Evolutionary conservation across 2,797 vertebrate species (phyloP), one percentile per base, ranked within the genome.

Genomic region (Tinamus major): DNA sequence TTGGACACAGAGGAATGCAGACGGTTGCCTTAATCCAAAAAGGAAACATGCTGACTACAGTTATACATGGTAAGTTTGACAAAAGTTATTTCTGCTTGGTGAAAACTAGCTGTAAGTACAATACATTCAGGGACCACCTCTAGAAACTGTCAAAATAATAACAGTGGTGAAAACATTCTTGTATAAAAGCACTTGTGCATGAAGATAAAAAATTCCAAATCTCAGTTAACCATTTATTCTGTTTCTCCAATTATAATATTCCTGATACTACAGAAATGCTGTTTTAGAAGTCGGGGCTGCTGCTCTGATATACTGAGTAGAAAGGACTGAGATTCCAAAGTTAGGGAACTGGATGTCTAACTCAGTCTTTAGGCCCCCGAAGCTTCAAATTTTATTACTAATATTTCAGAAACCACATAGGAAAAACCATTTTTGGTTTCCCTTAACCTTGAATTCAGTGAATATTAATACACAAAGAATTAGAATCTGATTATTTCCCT

Each of bases 361-460:
- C 17, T 13, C 33, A 82, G 44, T 64, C 29, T 77, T 48, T 74
- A 53, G 23, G 35, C 89, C 31, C 42, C 76, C 42, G 70, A 41
- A 82, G 23, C 41, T 79, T 35, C 37, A 64, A 90, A 48, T 75
- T 58, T 62, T 31, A 46, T 7, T 69, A 23, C 17, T 79, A 80
- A 26, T 75, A 77, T 78, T 89, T 89, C 69, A 89, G 44, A 93
- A 87, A 65, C 71, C 33, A 62, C 37, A 71, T 0, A 63, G 39
- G 69, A 75, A 20, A 86, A 85, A 6, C 4, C 7, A 3, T 63
- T 92, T 92, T 62, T 42, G 65, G 37, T 75, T 88, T 87, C 48
- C 19, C 72, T 95, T 92, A 69, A 63, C n/a, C 21, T 77, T 88
- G 35, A 69, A 59, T 63, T 78, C 26, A 65, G 72, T 37, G 44